A percentile compares a stretch with the other conserved stretches of the same genome.
Evolutionary conservation across 2,888 invertebrate genomes (phyloP).

Genomic region (Nineta flava): DNA sequence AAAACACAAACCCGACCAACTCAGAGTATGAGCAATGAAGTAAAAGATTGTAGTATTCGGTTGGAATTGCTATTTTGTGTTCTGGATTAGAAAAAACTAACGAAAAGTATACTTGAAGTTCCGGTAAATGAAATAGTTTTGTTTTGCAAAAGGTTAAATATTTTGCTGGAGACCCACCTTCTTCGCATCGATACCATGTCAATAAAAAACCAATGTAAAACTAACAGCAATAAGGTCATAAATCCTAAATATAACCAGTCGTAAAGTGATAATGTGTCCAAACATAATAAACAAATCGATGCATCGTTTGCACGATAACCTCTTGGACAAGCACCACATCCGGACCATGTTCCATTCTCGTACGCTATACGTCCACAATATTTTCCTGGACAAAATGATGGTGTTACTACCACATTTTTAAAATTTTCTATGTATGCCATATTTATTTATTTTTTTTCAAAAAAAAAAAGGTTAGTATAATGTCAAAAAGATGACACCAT

Average conservation of each 20-base stretch:
- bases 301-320: constrained; percentile 60
- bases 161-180: constrained; percentile 29
- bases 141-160: too few species aligned
- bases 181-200: constrained; percentile 63
- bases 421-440: not conserved
- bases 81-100: too few species aligned
- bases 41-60: too few species aligned
- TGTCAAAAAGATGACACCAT: not conserved
- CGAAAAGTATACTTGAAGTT: too few species aligned
- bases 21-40: too few species aligned
- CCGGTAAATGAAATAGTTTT: too few species aligned
- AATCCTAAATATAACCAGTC: constrained; percentile 92
- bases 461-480: not conserved
- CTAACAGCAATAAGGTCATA: constrained; percentile 75
- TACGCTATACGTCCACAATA: constrained; percentile 64
- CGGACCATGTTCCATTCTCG: constrained; percentile 53
- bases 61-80: too few species aligned
- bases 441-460: not conserved
- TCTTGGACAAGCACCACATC: constrained; percentile 74
- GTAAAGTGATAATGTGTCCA: constrained; percentile 60
- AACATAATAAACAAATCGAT: constrained; percentile 61
- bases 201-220: constrained; percentile 86
- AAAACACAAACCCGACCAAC: too few species aligned
- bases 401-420: not conserved
- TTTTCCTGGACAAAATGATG: constrained; percentile 52